Base-by-base conservation (phyloP, 53 echinoderm and acorn worm genomes). In the Henricia sp. region DNA sequence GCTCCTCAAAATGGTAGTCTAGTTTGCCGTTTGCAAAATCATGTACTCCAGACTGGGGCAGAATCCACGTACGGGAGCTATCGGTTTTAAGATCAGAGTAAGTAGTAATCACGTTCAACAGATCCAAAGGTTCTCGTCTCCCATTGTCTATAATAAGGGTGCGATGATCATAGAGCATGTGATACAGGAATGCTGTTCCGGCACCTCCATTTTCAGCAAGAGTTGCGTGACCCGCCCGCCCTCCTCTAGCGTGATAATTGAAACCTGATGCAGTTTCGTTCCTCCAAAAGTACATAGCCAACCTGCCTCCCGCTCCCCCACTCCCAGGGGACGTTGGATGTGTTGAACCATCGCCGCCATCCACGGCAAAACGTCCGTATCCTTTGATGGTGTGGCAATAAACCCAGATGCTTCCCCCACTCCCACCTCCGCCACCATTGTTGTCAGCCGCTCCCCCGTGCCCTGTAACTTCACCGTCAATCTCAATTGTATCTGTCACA, bases 341-440 rank as follows among this genome's bases (percentile, higher is more conserved):
- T 19, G 84, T 70, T 3, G 84, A 91, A 6, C 92, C 92, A 14
- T 85, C 76, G 5, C 95, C 95, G 21, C 95, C 95, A 76, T 92
- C 75, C 3, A 85, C 85, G 33, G 92, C 85, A 73, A 88, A 80
- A 24, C 90, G 76, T 51, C 95, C 95, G 54, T 95, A 95, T 14
- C 95, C 95, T 87, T 90, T 88, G 60, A 95, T 82, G 37, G 90
- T 95, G 28, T 88, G 33, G 66, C 92, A 85, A 73, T 87, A 92
- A 23, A 95, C 67, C 95, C 95, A 95, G 54, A 95, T 68, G 74
- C 95, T 92, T 14, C 95, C 95, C 26, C 90, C 92, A 52, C 95
- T 95, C 4, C 95, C 95, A 53, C 95, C 95, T 21, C 91, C 94
- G 10, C 95, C 95, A 42, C 85, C 71, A 80, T 53, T 70, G 17